A percentile compares a stretch with the other conserved stretches of the same genome.
Conservation (phyloP, 2,113 vertebrate genomes). For the Cnemophilus loriae region DNA sequence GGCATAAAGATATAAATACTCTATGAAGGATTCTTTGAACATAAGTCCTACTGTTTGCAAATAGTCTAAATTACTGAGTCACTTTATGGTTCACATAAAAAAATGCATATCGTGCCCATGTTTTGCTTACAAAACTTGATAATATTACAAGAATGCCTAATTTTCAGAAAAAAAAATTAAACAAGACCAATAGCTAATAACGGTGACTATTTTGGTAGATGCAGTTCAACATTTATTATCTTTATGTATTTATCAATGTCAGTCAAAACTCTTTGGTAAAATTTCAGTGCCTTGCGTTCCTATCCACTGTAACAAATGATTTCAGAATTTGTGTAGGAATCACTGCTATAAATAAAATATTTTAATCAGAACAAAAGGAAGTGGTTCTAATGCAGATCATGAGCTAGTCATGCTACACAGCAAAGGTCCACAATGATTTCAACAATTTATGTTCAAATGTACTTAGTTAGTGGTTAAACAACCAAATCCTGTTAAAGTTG, state of each 20-base stretch:
- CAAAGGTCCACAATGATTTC: neutral
- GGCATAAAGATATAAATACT: conserved; percentile 40
- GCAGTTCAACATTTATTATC: neutral
- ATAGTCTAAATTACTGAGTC: conserved; percentile 51
- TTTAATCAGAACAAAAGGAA: neutral
- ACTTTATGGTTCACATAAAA: neutral
- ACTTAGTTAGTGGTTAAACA: conserved; percentile 17
- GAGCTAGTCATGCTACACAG: neutral
- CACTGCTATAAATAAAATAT: conserved; percentile 32
- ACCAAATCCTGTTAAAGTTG: neutral
- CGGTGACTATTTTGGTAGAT: conserved; percentile 6
- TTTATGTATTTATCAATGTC: neutral
- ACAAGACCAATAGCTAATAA: neutral
- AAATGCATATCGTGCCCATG: neutral
- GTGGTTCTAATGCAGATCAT: neutral
- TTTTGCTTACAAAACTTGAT: neutral
- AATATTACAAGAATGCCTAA: neutral
- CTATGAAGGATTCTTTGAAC: conserved; percentile 63
- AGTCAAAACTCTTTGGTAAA: neutral
- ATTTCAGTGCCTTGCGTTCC: neutral
- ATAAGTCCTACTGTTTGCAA: conserved; percentile 57
- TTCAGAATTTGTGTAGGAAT: conserved; percentile 36
- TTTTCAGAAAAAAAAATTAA: neutral
- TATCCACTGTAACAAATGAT: conserved; percentile 28
- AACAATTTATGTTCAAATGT: conserved; percentile 9